Evolutionary conservation across 2,797 vertebrate genomes (phyloP).

Genomic region (Phrynocephalus vlangalii): DNA sequence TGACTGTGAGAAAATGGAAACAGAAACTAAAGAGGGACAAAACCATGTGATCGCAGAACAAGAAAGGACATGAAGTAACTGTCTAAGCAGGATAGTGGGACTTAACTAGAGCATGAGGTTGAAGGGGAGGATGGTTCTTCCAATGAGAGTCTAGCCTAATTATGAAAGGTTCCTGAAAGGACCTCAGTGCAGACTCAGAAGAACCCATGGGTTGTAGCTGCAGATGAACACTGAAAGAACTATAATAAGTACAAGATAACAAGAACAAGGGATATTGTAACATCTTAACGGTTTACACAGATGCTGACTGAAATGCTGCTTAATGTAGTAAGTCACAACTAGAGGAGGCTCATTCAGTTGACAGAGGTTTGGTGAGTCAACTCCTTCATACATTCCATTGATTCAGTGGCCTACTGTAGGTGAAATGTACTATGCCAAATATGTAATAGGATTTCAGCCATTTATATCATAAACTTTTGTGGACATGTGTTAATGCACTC

Average conservation of each 20-base stretch:
- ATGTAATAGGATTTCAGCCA: too few species aligned
- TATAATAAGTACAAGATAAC: background rate
- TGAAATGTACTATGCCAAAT: too few species aligned
- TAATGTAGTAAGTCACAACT: background rate
- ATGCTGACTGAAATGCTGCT: background rate
- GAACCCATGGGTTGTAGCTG: background rate
- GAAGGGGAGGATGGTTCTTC: background rate
- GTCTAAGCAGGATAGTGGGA: background rate
- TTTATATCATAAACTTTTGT: too few species aligned
- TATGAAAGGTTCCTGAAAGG: background rate
- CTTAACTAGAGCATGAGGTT: background rate
- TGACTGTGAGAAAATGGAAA: too few species aligned
- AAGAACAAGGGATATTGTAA: background rate
- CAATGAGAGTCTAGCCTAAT: background rate
- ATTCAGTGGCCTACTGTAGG: too few species aligned
- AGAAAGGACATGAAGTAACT: too few species aligned
- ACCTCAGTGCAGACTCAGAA: background rate
- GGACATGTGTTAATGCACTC: too few species aligned
- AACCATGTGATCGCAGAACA: too few species aligned
- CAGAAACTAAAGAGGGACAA: too few species aligned
- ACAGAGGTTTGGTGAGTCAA: too few species aligned
- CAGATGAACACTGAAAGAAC: background rate
- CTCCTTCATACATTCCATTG: too few species aligned
- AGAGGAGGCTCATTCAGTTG: too few species aligned
- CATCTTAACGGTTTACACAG: background rate